A percentile compares a stretch with the other conserved stretches of the same genome.
Conservation (phyloP, 2,888 invertebrate genomes). For the Microplitis manilae region DNA sequence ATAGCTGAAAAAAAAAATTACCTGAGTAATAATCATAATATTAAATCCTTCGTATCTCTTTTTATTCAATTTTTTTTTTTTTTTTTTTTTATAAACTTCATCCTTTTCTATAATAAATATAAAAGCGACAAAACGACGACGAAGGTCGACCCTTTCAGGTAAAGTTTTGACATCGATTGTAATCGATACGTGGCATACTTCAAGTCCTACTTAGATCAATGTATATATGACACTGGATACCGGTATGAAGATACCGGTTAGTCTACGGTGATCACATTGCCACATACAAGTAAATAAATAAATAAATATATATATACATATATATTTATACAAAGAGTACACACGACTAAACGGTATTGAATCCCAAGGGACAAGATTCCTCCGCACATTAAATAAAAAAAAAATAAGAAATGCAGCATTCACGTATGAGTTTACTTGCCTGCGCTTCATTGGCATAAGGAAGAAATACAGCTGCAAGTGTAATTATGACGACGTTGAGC, state of each 20-base stretch:
- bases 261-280: background rate
- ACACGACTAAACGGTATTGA: constrained; percentile 27
- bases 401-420: background rate
- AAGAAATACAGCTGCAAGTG: constrained; percentile 60
- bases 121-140: background rate
- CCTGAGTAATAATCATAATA: constrained; percentile 1
- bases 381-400: constrained; percentile 37
- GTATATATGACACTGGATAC: constrained; percentile 32
- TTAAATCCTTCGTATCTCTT: constrained; percentile 4
- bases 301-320: constrained; percentile 31
- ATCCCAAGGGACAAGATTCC: constrained; percentile 21
- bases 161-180: constrained; percentile 36
- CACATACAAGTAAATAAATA: constrained; percentile 18
- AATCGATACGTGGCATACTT: constrained; percentile 32
- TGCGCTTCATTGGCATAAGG: constrained; percentile 47
- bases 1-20: constrained; percentile 58
- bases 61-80: background rate
- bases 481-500: constrained; percentile 61
- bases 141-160: constrained; percentile 29
- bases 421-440: constrained; percentile 51
- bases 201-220: constrained; percentile 27
- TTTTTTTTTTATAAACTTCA: background rate
- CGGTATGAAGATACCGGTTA: constrained; percentile 27
- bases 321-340: background rate
- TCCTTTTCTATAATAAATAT: background rate